These are phyloP conservation scores for Nothocercus julius DNA, from an alignment of 2,113 vertebrate genomes.

Conservation along the genomic window DNA sequence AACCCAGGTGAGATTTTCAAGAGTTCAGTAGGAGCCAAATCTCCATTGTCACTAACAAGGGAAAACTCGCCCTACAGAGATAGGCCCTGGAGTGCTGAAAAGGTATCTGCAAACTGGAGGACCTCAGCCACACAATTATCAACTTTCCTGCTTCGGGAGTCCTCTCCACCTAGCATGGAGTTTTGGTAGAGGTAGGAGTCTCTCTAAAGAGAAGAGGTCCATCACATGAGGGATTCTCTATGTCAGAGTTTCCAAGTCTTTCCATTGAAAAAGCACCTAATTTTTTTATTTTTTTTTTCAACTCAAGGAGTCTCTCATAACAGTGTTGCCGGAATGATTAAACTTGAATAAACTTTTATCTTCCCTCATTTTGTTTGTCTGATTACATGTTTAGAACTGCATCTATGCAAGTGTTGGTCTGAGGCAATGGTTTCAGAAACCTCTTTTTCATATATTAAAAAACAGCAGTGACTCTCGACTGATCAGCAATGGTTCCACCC, in stretches of 20 bases:
- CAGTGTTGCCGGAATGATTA: background rate
- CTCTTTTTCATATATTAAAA: background rate
- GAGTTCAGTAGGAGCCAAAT: background rate
- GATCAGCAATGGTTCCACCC: background rate
- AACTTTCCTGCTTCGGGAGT: background rate
- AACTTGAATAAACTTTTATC: background rate
- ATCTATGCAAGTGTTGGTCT: background rate
- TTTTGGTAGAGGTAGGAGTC: background rate
- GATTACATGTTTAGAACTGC: background rate
- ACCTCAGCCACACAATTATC: background rate
- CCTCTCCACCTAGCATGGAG: background rate
- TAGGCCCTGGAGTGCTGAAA: background rate
- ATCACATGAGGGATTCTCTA: background rate
- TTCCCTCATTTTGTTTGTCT: background rate
- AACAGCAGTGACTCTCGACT: background rate
- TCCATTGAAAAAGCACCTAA: background rate
- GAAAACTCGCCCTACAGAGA: background rate
- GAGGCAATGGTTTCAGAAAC: background rate
- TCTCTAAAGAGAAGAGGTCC: background rate
- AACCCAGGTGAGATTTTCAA: background rate
- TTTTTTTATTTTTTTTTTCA: background rate
- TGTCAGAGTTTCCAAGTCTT: background rate
- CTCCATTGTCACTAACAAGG: background rate
- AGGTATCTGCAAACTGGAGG: accelerated
- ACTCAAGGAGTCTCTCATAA: background rate